These are phyloP conservation scores for Siniperca chuatsi DNA, from an alignment of 2,113 vertebrate genomes.

Conservation along the genomic window DNA sequence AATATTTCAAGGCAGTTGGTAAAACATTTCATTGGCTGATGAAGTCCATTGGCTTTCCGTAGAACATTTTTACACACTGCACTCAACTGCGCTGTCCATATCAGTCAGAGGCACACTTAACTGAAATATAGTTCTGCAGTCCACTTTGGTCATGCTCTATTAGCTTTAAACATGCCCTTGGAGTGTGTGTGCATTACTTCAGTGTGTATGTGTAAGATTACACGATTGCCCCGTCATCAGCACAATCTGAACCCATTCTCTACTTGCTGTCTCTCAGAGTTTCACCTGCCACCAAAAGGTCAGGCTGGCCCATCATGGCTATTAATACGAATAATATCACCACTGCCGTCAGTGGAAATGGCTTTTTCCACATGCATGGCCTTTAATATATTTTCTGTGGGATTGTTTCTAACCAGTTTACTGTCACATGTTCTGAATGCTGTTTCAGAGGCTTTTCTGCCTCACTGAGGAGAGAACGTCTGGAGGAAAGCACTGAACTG, in stretches of 20 bases:
- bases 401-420: neutral
- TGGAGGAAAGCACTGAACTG: slow-evolving; percentile 2
- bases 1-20: neutral
- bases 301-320: neutral
- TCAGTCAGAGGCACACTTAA: neutral
- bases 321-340: neutral
- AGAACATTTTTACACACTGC: neutral
- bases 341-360: slow-evolving; percentile 9
- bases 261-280: neutral
- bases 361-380: neutral
- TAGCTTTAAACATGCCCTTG: neutral
- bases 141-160: neutral
- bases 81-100: too few species aligned
- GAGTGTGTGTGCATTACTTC: neutral
- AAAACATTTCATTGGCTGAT: neutral
- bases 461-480: neutral
- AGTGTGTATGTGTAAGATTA: neutral
- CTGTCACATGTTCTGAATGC: neutral
- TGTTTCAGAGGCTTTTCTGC: neutral
- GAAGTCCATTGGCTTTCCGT: neutral
- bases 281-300: slow-evolving; percentile 25
- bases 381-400: neutral
- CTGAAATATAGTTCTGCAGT: neutral
- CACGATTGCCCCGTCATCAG: slow-evolving; percentile 32
- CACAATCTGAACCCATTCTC: slow-evolving; percentile 21